phyloP scores from a whole-genome alignment of 2,113 vertebrate species.

The Takifugu flavidus region DNA sequence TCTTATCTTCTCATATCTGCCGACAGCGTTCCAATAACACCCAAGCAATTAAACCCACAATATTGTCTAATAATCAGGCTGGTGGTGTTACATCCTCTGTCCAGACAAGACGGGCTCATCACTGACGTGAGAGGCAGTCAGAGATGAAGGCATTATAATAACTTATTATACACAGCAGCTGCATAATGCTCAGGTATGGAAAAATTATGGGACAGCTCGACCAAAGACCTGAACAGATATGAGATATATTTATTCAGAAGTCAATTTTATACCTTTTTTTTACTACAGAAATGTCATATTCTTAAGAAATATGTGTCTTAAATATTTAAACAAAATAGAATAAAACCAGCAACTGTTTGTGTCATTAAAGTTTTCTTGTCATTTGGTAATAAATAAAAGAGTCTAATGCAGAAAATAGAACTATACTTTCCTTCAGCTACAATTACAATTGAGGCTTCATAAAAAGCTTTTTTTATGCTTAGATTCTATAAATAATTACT shows the following conservation, averaged over 20 bases:
- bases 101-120: slow-evolving; percentile 23
- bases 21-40: slow-evolving; percentile 44
- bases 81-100: slow-evolving; percentile 28
- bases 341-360: background rate
- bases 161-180: slow-evolving; percentile 20
- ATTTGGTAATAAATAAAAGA: slow-evolving; percentile 19
- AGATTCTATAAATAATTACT: too few species aligned
- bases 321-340: slow-evolving; percentile 34
- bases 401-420: background rate
- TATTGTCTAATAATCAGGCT: slow-evolving; percentile 32
- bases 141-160: slow-evolving; percentile 7
- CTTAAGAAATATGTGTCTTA: slow-evolving; percentile 31
- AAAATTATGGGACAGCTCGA: slow-evolving; percentile 35
- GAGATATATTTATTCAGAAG: slow-evolving; percentile 48
- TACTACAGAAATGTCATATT: slow-evolving; percentile 28
- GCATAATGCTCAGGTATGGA: slow-evolving; percentile 41
- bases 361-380: slow-evolving; percentile 8
- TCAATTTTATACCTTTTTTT: slow-evolving; percentile 30
- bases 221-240: slow-evolving; percentile 35
- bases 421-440: background rate
- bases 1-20: slow-evolving; percentile 28
- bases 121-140: slow-evolving; percentile 4
- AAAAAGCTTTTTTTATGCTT: slow-evolving; percentile 9
- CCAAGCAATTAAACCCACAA: slow-evolving; percentile 44
- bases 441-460: slow-evolving; percentile 5